Base-by-base conservation (phyloP, 2,797 vertebrate species). In the Acanthurus leucopareius region DNA sequence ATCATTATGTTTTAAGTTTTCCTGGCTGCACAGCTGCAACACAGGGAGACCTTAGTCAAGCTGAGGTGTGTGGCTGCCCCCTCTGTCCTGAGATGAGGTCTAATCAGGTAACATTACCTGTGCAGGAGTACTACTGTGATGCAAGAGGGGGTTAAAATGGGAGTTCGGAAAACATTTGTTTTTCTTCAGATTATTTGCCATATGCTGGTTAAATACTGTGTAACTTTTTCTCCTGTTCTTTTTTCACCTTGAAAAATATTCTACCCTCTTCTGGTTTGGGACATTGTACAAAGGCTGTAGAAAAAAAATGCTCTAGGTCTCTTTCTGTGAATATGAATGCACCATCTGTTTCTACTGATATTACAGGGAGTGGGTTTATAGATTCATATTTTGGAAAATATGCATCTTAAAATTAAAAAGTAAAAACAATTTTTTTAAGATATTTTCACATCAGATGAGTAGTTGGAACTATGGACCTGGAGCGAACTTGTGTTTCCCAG, bases 101-200 rank as follows among this genome's bases (percentile, higher is more conserved):
- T 72, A 59, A 79, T 73, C 75, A 77, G 57, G 66, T 35, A 11
- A 35, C 54, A 3, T 35, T 11, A 62, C 64, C 57, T 56, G 67
- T 47, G 75, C 66, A 69, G 72, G 72, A 60, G 70, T 13, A 68
- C 66, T 15, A 28, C 15, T 28, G 63, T 48, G 71, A 52, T 45
- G 38, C 47, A 22, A 40, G 54, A 56, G 64, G 62, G 63, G 61
- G 61, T 75, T 32, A 25, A 6, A 56, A 16, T 42, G 22, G 64
- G 58, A 32, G 67, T 52, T 73, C 60, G 52, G 1, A 69, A 71
- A 16, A 77, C 35, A 10, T 60, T 38, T 57, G 15, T 60, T 79
- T 82, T 47, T 70, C 52, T 42, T 49, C 19, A 73, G 32, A 83
- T 47, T 14, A 56, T 75, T 44, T 80, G 5, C 17, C 64, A 48